A percentile compares a stretch with the other conserved stretches of the same genome.
phyloP scores from a whole-genome alignment of 2,888 invertebrate genomes.

The Lathronympha strigana region DNA sequence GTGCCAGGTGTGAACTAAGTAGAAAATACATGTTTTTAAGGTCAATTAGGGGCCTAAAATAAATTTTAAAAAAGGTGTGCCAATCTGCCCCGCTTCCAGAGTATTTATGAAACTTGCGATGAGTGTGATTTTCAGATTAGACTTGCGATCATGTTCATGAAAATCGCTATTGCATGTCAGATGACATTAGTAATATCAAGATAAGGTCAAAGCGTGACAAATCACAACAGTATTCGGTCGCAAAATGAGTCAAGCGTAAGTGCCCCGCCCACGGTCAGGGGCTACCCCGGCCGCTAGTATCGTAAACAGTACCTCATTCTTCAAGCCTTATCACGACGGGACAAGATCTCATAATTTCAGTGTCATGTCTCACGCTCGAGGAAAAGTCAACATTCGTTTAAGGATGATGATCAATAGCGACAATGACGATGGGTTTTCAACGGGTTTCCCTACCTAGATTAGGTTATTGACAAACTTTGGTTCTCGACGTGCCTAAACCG shows the following conservation, averaged over 20 bases:
- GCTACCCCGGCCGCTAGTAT: neutral
- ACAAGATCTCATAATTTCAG: neutral
- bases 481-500: neutral
- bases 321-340: neutral
- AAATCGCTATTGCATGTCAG: too few species aligned
- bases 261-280: conserved; percentile 2
- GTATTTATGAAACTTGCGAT: too few species aligned
- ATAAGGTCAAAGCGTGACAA: neutral
- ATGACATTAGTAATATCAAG: neutral
- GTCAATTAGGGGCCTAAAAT: too few species aligned
- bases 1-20: too few species aligned
- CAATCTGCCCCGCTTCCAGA: too few species aligned
- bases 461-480: neutral
- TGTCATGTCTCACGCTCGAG: neutral
- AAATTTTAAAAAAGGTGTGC: too few species aligned
- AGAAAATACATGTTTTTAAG: too few species aligned
- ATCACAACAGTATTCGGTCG: neutral
- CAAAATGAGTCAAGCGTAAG: conserved; percentile 1
- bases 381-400: conserved; percentile 11
- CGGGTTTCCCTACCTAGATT: conserved; percentile 7
- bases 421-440: neutral
- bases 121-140: too few species aligned
- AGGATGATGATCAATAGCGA: neutral
- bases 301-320: neutral
- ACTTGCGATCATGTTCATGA: too few species aligned